Percentiles rank a stretch among this genome's conserved stretches.
Conservation (phyloP, 2,113 vertebrate species). For the Toxostoma redivivum region DNA sequence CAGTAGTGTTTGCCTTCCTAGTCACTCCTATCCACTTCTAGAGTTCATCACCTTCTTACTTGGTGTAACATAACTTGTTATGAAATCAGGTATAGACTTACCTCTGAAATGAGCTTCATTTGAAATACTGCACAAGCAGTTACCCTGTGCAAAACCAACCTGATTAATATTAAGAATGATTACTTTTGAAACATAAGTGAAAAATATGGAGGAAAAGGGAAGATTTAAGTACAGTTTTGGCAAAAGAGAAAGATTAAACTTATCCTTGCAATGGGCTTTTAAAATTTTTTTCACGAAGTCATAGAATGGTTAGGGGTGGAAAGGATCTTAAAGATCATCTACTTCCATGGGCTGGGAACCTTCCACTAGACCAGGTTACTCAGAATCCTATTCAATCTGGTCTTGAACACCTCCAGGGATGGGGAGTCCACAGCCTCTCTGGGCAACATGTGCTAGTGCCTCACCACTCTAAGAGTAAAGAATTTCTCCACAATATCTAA, state of each 20-base stretch:
- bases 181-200: neutral
- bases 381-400: neutral
- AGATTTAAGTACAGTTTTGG: neutral
- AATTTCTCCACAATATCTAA: neutral
- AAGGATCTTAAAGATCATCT: neutral
- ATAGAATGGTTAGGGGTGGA: neutral
- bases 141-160: neutral
- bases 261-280: neutral
- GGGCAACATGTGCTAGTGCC: neutral
- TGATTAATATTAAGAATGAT: neutral
- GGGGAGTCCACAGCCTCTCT: neutral
- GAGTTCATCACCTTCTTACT: neutral
- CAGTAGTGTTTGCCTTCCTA: neutral
- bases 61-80: neutral
- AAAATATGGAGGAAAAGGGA: neutral
- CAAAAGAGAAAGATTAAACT: neutral
- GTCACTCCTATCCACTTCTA: neutral
- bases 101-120: neutral
- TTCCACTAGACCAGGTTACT: neutral
- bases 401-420: neutral
- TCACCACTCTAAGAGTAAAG: neutral
- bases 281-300: neutral
- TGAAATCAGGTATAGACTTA: neutral
- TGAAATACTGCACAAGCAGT: neutral
- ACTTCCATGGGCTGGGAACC: neutral